Percentiles rank a stretch among this genome's conserved stretches.
Conservation (phyloP, 2,888 invertebrate species). For the Aproaerema taeniolella region DNA sequence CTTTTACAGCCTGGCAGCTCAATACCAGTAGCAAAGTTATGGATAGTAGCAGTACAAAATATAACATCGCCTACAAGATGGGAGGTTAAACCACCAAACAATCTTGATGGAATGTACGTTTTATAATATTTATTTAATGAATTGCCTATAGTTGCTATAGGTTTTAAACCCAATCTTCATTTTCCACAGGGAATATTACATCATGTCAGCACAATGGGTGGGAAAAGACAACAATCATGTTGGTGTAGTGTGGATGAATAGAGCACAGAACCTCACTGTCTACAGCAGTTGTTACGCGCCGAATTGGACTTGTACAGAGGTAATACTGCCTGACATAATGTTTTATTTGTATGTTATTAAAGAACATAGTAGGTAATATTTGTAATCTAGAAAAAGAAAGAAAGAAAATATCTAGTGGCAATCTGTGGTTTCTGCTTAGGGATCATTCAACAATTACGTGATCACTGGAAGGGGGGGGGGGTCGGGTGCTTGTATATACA, state of each 20-base stretch:
- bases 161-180: too few relatives aligned
- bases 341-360: too few relatives aligned
- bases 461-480: too few relatives aligned
- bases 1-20: conserved; percentile 85
- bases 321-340: too few relatives aligned
- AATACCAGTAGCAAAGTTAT: conserved; percentile 90
- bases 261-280: conserved; percentile 93
- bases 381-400: too few relatives aligned
- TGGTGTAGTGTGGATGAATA: conserved; percentile 94
- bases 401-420: too few relatives aligned
- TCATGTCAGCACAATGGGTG: conserved; percentile 95
- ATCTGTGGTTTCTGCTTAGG: too few relatives aligned
- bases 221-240: conserved; percentile 86
- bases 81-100: conserved; percentile 84
- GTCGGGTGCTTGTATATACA: too few relatives aligned
- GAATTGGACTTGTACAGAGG: conserved; percentile 91
- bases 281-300: conserved; percentile 90
- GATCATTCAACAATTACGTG: too few relatives aligned
- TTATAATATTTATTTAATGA: too few relatives aligned
- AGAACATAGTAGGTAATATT: neutral
- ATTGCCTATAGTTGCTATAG: too few relatives aligned
- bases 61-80: conserved; percentile 79
- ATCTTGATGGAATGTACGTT: conserved; percentile 88
- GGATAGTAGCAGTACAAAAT: conserved; percentile 87
- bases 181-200: conserved; percentile 89